Evolutionary conservation across 1,140 invertebrate species (phyloP).

Genomic region (Mizuhopecten yessoensis): DNA sequence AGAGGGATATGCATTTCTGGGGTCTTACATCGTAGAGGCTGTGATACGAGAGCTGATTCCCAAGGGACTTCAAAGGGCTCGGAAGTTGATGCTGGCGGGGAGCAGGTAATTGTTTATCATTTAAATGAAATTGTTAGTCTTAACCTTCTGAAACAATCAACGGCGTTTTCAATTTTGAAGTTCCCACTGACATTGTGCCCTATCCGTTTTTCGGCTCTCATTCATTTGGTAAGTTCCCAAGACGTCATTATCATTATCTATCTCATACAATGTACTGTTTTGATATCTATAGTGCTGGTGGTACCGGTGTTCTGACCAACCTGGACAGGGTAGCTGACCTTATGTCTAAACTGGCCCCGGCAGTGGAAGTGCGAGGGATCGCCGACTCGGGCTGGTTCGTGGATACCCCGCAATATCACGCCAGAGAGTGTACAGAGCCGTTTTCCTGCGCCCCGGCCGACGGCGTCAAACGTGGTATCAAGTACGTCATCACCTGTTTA

Average conservation of each 20-base stretch:
- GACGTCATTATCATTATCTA: too few species aligned
- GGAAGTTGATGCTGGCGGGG: constrained; percentile 87
- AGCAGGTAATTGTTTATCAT: constrained; percentile 78
- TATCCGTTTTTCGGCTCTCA: not conserved
- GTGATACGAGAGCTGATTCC: constrained; percentile 88
- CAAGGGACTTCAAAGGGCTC: constrained; percentile 82
- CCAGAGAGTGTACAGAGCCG: constrained; percentile 83
- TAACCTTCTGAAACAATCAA: not conserved
- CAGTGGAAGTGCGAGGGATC: constrained; percentile 90
- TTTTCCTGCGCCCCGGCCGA: constrained; percentile 86
- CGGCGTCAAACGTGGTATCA: constrained; percentile 90
- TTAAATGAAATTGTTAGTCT: too few species aligned
- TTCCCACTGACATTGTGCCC: not conserved
- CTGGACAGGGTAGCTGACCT: constrained; percentile 90
- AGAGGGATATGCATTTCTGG: constrained; percentile 92
- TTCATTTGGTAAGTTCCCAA: not conserved
- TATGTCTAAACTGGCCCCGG: constrained; percentile 85
- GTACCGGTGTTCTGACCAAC: constrained; percentile 95
- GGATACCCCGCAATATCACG: constrained; percentile 90
- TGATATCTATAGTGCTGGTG: constrained; percentile 89
- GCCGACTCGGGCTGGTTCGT: constrained; percentile 97
- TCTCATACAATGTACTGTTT: constrained; percentile 9
- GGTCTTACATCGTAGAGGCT: constrained; percentile 91
- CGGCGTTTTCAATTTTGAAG: not conserved
- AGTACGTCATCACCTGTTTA: constrained; percentile 79